Conservation (phyloP, 2,888 invertebrate species). For the Coleophora flavipennella region DNA sequence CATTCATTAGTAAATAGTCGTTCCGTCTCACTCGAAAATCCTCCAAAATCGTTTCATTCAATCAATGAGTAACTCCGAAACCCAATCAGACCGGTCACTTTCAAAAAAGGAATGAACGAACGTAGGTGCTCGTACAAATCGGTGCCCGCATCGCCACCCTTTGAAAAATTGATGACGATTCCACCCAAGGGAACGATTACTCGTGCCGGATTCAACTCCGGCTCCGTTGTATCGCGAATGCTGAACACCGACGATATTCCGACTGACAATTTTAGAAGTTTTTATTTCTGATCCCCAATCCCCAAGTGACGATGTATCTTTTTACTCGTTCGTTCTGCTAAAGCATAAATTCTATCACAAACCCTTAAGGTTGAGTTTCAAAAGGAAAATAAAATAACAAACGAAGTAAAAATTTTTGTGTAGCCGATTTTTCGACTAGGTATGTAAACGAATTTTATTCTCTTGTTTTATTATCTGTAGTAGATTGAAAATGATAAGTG, state of each 20-base stretch:
- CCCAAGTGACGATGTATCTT: no score
- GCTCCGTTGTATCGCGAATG: conserved; percentile 3
- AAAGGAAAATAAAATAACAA: no score
- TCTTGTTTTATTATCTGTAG: no score
- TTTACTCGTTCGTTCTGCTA: no score
- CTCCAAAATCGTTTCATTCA: conserved; percentile 11
- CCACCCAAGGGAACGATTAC: conserved; percentile 46
- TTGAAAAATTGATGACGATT: conserved; percentile 54
- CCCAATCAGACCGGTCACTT: conserved; percentile 34
- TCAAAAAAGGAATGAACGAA: conserved; percentile 28
- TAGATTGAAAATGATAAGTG: no score
- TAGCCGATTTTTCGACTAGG: no score
- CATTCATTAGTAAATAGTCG: no score
- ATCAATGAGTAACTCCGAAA: conserved; percentile 35
- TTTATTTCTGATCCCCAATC: no score
- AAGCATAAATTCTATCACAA: no score
- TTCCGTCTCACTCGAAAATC: background rate
- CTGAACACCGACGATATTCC: conserved; percentile 33
- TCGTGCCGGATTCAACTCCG: conserved; percentile 24
- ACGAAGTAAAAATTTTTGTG: no score
- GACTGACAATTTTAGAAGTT: conserved; percentile 7
- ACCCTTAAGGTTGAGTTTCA: no score
- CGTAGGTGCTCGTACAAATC: conserved; percentile 41
- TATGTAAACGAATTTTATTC: no score
- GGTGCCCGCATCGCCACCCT: conserved; percentile 34